A percentile compares a stretch with the other conserved stretches of the same genome.
These are phyloP conservation scores for Ophion slaviceki DNA, from an alignment of 2,888 invertebrate genomes.

Conservation along the genomic window DNA sequence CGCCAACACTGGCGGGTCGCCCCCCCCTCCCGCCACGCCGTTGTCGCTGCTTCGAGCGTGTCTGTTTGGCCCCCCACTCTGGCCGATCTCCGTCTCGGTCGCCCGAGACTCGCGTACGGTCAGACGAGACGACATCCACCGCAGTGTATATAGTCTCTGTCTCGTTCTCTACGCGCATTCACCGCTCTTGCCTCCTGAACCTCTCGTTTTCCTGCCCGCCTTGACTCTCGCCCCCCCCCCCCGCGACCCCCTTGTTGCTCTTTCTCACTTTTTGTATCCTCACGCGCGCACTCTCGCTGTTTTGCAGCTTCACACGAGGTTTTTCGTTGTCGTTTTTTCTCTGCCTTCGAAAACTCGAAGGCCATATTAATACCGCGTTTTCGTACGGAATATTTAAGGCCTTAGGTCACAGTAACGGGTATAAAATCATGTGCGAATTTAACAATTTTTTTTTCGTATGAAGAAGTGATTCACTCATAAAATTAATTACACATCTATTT, in stretches of 20 bases:
- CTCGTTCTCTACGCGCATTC: conserved; percentile 49
- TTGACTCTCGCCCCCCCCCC: conserved; percentile 27
- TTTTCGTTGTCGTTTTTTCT: conserved; percentile 47
- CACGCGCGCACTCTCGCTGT: conserved; percentile 28
- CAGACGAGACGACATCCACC: conserved; percentile 38
- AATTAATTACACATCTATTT: too few relatives aligned
- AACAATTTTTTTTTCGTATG: too few relatives aligned
- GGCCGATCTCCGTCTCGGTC: conserved; percentile 26
- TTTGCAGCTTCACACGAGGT: conserved; percentile 28
- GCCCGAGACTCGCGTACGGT: conserved; percentile 25
- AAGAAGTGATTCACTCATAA: too few relatives aligned
- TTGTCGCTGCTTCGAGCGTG: neutral
- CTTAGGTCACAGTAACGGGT: too few relatives aligned
- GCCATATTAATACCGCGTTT: too few relatives aligned
- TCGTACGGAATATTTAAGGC: too few relatives aligned
- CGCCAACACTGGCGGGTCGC: conserved; percentile 41
- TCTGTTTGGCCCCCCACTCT: conserved; percentile 14
- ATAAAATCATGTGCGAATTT: too few relatives aligned
- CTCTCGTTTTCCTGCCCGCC: conserved; percentile 1
- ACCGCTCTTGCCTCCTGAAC: conserved; percentile 38
- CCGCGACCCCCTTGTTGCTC: conserved; percentile 13
- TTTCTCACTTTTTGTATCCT: conserved; percentile 13
- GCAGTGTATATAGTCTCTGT: conserved; percentile 45
- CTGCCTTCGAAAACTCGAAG: conserved; percentile 7
- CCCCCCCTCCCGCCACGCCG: neutral